Percentiles rank a stretch among this genome's conserved stretches.
phyloP scores from a whole-genome alignment of 2,797 vertebrate species.

The Paramormyrops hopkinsi region DNA sequence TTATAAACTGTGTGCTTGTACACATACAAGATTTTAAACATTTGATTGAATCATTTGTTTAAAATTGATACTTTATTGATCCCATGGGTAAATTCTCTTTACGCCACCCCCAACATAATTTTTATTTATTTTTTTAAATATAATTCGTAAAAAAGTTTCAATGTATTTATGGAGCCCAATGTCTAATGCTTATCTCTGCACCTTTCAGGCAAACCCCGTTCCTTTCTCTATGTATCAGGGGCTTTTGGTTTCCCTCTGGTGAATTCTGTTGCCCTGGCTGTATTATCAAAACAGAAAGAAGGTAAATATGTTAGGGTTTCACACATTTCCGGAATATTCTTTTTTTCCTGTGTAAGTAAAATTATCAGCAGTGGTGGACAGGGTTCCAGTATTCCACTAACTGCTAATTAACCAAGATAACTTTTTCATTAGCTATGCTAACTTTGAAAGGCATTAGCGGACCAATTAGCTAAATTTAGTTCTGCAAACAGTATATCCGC shows the following conservation, averaged over 20 bases:
- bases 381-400: neutral
- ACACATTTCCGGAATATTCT: no score
- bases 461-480: neutral
- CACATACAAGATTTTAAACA: neutral
- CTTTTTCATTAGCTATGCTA: no score
- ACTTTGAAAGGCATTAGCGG: neutral
- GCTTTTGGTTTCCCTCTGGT: neutral
- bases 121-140: no score
- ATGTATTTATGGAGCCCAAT: neutral
- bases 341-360: neutral
- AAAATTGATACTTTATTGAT: no score
- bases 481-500: neutral
- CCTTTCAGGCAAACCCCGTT: neutral
- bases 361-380: neutral
- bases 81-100: no score
- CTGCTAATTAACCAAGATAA: neutral
- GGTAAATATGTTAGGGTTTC: neutral
- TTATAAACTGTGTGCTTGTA: neutral
- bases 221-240: neutral
- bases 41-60: neutral
- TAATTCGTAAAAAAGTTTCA: neutral
- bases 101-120: no score
- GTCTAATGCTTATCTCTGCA: neutral
- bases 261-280: neutral
- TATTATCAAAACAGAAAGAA: neutral